These are phyloP conservation scores for Eledona agricola DNA, from an alignment of 2,888 invertebrate genomes.

Conservation along the genomic window DNA sequence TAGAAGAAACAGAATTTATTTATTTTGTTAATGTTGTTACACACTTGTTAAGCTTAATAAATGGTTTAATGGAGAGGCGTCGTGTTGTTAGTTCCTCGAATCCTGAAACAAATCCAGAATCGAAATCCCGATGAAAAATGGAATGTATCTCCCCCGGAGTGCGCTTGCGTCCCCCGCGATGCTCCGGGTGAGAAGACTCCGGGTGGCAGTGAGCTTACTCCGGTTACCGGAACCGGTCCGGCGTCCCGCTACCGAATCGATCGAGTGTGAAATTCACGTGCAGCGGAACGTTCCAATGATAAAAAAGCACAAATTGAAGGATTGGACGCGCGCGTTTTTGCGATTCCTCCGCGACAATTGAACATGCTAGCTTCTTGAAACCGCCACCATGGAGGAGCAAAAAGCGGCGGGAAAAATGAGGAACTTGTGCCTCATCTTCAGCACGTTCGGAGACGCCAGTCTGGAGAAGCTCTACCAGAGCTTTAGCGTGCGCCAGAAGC, in stretches of 20 bases:
- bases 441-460: conserved; percentile 69
- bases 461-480: conserved; percentile 76
- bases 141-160: too few species aligned
- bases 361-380: conserved; percentile 5
- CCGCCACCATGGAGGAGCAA: conserved; percentile 51
- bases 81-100: neutral
- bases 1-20: conserved; percentile 18
- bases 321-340: too few species aligned
- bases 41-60: conserved; percentile 18
- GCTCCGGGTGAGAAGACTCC: conserved; percentile 55
- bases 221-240: conserved; percentile 56
- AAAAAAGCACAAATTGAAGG: conserved; percentile 27
- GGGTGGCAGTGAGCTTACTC: conserved; percentile 60
- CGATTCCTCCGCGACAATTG: too few species aligned
- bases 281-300: conserved; percentile 34
- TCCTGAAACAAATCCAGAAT: neutral
- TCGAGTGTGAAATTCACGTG: conserved; percentile 51
- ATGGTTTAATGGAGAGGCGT: neutral
- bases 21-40: conserved; percentile 22
- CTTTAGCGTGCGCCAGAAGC: conserved; percentile 76
- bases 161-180: conserved; percentile 38
- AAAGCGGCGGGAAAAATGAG: conserved; percentile 56
- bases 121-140: too few species aligned
- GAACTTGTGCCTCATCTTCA: conserved; percentile 51
- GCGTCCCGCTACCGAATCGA: conserved; percentile 50